phyloP scores from a whole-genome alignment of 2,888 invertebrate genomes.

The Sphecodes monilicornis region DNA sequence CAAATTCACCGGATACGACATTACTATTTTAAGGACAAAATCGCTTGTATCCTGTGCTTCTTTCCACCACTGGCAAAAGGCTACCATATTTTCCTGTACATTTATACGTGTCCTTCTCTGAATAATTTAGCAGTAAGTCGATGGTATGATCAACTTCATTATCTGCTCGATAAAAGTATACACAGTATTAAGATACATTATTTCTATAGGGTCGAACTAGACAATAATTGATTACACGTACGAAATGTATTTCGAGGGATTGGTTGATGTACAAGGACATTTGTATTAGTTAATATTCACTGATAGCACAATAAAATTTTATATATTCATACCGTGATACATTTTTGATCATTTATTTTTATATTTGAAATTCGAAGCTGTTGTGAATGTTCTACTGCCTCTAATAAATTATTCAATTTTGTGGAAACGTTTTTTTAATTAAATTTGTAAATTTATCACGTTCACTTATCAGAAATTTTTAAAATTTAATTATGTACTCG shows the following conservation, averaged over 20 bases:
- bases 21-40: slow-evolving; percentile 19
- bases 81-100: slow-evolving; percentile 1
- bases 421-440: too few species aligned
- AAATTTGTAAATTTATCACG: too few species aligned
- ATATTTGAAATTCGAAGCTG: too few species aligned
- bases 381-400: too few species aligned
- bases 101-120: slow-evolving; percentile 4
- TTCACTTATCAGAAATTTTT: too few species aligned
- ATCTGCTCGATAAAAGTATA: neutral
- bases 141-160: neutral
- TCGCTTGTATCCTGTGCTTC: neutral
- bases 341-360: neutral
- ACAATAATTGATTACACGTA: neutral
- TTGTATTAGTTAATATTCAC: neutral
- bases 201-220: neutral
- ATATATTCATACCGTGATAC: neutral
- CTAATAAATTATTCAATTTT: too few species aligned
- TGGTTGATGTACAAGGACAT: neutral
- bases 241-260: neutral
- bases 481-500: too few species aligned
- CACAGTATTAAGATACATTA: neutral
- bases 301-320: neutral
- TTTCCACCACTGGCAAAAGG: neutral
- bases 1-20: slow-evolving; percentile 21
- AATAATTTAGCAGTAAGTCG: slow-evolving; percentile 8